Evolutionary conservation across 2,888 invertebrate species (phyloP), one percentile per base, ranked within the genome.

Genomic region (Spialia ferax): DNA sequence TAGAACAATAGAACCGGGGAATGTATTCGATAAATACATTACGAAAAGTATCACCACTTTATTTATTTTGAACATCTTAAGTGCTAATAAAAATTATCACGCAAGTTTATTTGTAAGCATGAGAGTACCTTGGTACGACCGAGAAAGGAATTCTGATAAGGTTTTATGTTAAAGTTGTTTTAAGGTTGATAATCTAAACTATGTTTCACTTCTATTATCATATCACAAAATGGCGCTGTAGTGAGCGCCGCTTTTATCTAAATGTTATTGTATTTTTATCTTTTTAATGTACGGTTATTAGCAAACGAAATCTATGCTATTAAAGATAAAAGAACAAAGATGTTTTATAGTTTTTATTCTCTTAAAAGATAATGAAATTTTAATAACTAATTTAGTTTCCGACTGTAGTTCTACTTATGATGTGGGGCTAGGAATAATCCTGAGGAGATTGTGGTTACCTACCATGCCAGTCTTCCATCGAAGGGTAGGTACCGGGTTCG

Each of bases 161-260:
- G n/a, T 23, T 38, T 54, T 38, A 60, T 59, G 32, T 15, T 32
- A 32, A 29, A 11, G 50, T 65, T 48, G 50, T 45, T 65, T 65
- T 52, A 59, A 59, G 35, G 15, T 50, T 52, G 29, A 38, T 55
- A 64, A 52, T 66, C 59, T 66, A 59, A 45, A 52, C 52, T 52
- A 66, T 48, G 65, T 78, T 79, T 23, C n/a, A 79, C 68, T 77
- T 82, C 78, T 79, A 78, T 79, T 78, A 73, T 64, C 64, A 57
- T 57, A 56, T 57, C 56, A 64, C 48, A 56, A 48, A 64, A 64
- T 57, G 64, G 35, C 45, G 20, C 2, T 56, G 20, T 48, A 35
- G 48, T 57, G 50, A 56, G 64, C 56, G 48, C 56, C 48, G 55
- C 13, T 42, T 18, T 64, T 57, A 64, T 64, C 64, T 64, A 57